These are phyloP conservation scores for Allygus modestus DNA, from an alignment of 2,888 invertebrate genomes.

Conservation along the genomic window DNA sequence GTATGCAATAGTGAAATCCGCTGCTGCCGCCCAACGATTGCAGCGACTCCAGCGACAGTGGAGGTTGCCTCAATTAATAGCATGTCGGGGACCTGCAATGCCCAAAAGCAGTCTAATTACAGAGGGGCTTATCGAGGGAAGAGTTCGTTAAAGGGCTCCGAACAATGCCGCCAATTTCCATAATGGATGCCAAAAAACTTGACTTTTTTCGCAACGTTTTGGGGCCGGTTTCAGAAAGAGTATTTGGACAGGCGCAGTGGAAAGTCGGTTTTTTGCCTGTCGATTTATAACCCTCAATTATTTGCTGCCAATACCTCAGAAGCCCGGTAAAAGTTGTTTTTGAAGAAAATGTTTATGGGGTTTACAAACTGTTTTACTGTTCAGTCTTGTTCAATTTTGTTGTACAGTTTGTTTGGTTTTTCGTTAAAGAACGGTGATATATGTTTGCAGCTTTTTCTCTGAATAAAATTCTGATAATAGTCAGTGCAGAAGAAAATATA, in stretches of 20 bases:
- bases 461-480: no score
- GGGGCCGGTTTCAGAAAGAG: slow-evolving; percentile 49
- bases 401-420: no score
- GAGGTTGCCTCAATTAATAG: slow-evolving; percentile 27
- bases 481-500: no score
- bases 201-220: slow-evolving; percentile 28
- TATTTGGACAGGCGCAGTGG: slow-evolving; percentile 21
- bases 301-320: not conserved
- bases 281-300: slow-evolving; percentile 37
- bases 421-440: no score
- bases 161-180: slow-evolving; percentile 53
- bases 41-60: not conserved
- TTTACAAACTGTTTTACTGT: not conserved
- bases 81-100: slow-evolving; percentile 41
- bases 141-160: slow-evolving; percentile 42
- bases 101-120: slow-evolving; percentile 54
- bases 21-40: not conserved
- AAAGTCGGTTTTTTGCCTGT: slow-evolving; percentile 21
- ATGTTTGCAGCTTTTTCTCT: no score
- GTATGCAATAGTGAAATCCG: slow-evolving; percentile 39
- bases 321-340: slow-evolving; percentile 24
- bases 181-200: slow-evolving; percentile 53
- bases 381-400: not conserved
- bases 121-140: slow-evolving; percentile 33
- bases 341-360: not conserved